Base-by-base conservation (phyloP, 2,113 vertebrate genomes). In the Antechinus stuartii region DNA sequence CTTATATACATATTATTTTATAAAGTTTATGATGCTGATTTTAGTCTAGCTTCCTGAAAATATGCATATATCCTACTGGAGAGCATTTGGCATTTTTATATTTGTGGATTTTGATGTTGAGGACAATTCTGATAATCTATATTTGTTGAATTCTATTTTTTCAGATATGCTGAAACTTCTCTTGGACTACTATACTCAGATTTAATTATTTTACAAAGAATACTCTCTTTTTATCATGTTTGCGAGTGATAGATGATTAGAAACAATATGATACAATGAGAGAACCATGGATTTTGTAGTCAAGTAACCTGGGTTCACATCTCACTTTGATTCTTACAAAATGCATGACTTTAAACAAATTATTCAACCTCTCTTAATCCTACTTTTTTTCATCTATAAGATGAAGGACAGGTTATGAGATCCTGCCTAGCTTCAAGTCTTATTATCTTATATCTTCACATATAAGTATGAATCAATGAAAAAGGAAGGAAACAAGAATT, bases 21-120 rank as follows among this genome's bases (percentile, higher is more conserved):
- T 2, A 2, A 1, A 1, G 25, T 92, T 94, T 97, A 54, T 42
- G 95, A 22, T 84, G 1, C 92, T 54, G 92, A 3, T 35, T 94
- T 91, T 46, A 24, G 54, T 92, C 26, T 22, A 27, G 30, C 91
- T 92, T 96, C 57, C 8, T 27, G 89, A 0, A 25, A 90, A 2
- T 54, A 25, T 24, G 54, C 92, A 90, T 94, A 23, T 50, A 8
- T 90, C 0, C 42, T 47, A 24, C 42, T 22, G 55, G 49, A 46
- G 90, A 47, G 90, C 47, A 22, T 30, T 42, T 96, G 68, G 1
- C 22, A 94, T 97, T 95, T 49, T 93, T 76, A 92, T 26, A 90
- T 90, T 50, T 30, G 16, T 50, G 5, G 42, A 0, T 89, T 93
- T 95, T 96, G 3, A 91, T 57, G 2, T 30, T 91, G 95, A 90